phyloP scores from a whole-genome alignment of 2,797 vertebrate genomes.

The Falco peregrinus region DNA sequence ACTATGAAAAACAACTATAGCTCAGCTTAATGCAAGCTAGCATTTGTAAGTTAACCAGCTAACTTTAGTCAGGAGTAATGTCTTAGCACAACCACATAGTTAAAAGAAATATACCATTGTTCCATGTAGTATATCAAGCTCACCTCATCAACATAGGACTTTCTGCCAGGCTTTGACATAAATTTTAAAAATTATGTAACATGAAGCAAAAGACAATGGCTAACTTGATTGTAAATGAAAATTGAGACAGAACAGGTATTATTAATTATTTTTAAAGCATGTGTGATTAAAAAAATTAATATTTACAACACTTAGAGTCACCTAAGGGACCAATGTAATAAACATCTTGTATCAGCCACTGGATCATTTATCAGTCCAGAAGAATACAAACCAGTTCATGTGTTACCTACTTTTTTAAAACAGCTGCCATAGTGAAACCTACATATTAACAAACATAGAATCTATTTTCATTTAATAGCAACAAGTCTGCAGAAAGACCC shows the following conservation, averaged over 20 bases:
- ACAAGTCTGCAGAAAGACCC: background rate
- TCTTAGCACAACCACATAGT: background rate
- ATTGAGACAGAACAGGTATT: background rate
- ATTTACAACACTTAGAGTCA: background rate
- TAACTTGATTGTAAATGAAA: background rate
- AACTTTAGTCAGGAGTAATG: background rate
- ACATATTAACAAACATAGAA: background rate
- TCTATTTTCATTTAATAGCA: background rate
- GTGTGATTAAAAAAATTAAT: background rate
- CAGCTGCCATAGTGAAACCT: background rate
- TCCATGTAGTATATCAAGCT: background rate
- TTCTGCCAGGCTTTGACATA: background rate
- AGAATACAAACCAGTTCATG: background rate
- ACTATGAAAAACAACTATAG: background rate
- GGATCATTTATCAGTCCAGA: background rate
- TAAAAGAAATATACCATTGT: background rate
- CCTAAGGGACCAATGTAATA: background rate
- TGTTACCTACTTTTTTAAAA: background rate
- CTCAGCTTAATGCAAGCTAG: background rate
- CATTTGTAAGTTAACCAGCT: background rate
- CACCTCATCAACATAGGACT: background rate
- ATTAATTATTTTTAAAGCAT: background rate
- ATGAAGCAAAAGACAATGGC: background rate
- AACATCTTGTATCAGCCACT: background rate
- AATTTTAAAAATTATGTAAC: background rate